Percentiles rank a stretch among this genome's conserved stretches.
These are phyloP conservation scores for Cyprinodon diabolis DNA, from an alignment of 2,797 vertebrate species.

Conservation along the genomic window DNA sequence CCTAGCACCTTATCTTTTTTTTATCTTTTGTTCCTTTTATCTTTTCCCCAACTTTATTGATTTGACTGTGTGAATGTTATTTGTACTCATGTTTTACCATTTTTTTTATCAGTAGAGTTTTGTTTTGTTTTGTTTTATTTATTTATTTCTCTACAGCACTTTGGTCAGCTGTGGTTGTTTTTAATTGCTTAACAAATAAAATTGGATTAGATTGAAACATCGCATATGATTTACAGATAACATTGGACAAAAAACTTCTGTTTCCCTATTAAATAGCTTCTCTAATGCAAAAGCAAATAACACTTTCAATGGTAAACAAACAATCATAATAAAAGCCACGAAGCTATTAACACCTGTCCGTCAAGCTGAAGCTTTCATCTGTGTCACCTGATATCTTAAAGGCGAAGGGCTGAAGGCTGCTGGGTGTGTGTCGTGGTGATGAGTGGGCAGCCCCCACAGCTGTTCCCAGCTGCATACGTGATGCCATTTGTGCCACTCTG, in stretches of 20 bases:
- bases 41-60: too few relatives aligned
- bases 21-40: too few relatives aligned
- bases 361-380: conserved; percentile 15
- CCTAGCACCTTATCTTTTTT: too few relatives aligned
- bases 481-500: conserved; percentile 78
- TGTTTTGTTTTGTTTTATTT: too few relatives aligned
- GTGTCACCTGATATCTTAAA: conserved; percentile 46
- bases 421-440: conserved; percentile 39
- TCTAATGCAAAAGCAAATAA: conserved; percentile 3
- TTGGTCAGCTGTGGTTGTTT: too few relatives aligned
- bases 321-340: conserved; percentile 5
- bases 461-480: conserved; percentile 81
- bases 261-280: conserved; percentile 1
- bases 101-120: too few relatives aligned
- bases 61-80: too few relatives aligned
- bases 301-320: neutral
- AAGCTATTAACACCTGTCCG: conserved; percentile 29
- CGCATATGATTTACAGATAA: neutral
- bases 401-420: conserved; percentile 30
- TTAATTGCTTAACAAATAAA: too few relatives aligned
- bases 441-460: conserved; percentile 74
- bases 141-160: too few relatives aligned
- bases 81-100: too few relatives aligned
- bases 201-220: too few relatives aligned
- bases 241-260: neutral